phyloP scores from a whole-genome alignment of 2,797 vertebrate species.

The Parotocinclus haroldoi region DNA sequence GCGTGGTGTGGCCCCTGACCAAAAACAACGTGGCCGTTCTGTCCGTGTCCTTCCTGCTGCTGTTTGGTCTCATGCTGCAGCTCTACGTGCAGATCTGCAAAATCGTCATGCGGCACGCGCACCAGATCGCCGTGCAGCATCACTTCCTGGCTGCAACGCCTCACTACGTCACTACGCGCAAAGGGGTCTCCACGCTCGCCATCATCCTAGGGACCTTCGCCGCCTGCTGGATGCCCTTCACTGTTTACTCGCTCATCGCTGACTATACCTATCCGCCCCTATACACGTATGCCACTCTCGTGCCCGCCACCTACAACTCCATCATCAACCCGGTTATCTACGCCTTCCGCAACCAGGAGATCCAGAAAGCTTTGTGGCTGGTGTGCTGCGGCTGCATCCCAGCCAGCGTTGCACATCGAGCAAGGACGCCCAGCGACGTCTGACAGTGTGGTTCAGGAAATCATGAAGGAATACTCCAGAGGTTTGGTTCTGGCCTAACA shows the following conservation, averaged over 20 bases:
- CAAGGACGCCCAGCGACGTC: slow-evolving; percentile 93
- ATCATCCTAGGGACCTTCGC: slow-evolving; percentile 97
- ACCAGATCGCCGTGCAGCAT: slow-evolving; percentile 97
- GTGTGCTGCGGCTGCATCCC: slow-evolving; percentile 92
- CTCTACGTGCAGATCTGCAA: slow-evolving; percentile 98
- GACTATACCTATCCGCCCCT: slow-evolving; percentile 97
- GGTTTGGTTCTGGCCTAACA: too few species aligned
- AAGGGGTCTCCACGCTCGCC: slow-evolving; percentile 95
- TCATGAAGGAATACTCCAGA: too few species aligned
- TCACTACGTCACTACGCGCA: slow-evolving; percentile 96
- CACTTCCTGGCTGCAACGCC: slow-evolving; percentile 96
- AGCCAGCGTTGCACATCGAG: slow-evolving; percentile 82
- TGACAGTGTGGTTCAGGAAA: slow-evolving; percentile 58
- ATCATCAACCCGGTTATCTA: slow-evolving; percentile 98
- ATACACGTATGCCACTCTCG: slow-evolving; percentile 95
- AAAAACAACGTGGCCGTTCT: slow-evolving; percentile 95
- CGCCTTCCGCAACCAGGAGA: slow-evolving; percentile 98
- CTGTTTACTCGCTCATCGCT: slow-evolving; percentile 92
- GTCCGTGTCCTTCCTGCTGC: slow-evolving; percentile 92
- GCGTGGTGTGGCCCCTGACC: slow-evolving; percentile 92
- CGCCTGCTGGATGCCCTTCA: slow-evolving; percentile 99
- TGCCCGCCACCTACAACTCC: slow-evolving; percentile 98
- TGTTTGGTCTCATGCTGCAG: slow-evolving; percentile 98
- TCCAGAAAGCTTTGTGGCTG: slow-evolving; percentile 96
- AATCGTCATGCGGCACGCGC: slow-evolving; percentile 95